phyloP scores from a whole-genome alignment of 92 coral and sea anemone genomes.

The Umimayanthus chanpuru region DNA sequence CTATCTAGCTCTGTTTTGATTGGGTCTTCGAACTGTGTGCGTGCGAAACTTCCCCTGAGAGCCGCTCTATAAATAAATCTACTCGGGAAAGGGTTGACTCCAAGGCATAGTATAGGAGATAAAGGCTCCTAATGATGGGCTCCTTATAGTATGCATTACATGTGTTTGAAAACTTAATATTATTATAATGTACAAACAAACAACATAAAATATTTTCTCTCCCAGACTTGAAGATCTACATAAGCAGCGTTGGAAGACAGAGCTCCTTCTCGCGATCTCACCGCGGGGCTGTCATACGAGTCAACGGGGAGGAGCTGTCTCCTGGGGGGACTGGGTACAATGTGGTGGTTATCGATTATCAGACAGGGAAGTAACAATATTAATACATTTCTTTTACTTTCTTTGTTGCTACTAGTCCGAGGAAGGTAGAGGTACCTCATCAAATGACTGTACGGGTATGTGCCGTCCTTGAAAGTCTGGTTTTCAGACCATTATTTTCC shows the following conservation, averaged over 20 bases:
- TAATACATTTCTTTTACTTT: no score
- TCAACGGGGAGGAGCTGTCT: background rate
- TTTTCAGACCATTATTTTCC: no score
- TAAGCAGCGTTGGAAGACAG: background rate
- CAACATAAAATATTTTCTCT: background rate
- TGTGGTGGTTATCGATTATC: background rate
- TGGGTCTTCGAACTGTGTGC: no score
- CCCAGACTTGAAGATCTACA: conserved; percentile 16
- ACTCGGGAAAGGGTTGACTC: no score
- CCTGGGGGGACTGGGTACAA: background rate
- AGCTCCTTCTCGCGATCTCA: background rate
- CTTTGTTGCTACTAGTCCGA: background rate
- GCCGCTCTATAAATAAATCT: no score
- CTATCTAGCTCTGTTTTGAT: no score
- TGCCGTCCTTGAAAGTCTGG: no score
- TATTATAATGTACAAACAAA: background rate
- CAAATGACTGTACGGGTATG: no score
- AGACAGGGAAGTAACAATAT: background rate
- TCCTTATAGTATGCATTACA: background rate
- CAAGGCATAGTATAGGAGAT: no score
- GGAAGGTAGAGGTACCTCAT: no score
- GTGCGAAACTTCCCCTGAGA: no score
- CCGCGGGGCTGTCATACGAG: conserved; percentile 1
- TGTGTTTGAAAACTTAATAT: background rate
- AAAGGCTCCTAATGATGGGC: no score